Base-by-base conservation (phyloP, 1,140 invertebrate species). In the Heliconius hermathena region DNA sequence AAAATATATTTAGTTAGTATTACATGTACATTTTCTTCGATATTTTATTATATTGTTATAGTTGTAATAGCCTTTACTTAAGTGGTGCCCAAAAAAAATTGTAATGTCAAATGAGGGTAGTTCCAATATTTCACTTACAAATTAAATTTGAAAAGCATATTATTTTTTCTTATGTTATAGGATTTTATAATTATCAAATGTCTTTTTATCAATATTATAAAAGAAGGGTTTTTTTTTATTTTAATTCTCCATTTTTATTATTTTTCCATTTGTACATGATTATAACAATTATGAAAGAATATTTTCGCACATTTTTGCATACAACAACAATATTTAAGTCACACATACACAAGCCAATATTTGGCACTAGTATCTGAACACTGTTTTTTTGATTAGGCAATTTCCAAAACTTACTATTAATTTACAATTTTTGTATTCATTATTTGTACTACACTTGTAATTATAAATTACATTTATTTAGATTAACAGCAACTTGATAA, bases 341-440 rank as follows among this genome's bases (percentile, higher is more conserved):
- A 46, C 57, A 22, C 57, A 60, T 60, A 29, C 60, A 66, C 60
- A 66, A 82, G 89, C 89, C 89, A 90, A 85, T 57, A 6, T 49
- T 90, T 90, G 89, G 89, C 89, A 90, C 89, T 88, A 84, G 76
- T 81, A 73, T 80, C 82, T 89, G 84, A 90, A 90, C 86, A 89
- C 89, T 85, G 84, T 82, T 20, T 29, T 75, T 49, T 33, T 76
- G n/a, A 60, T 29, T 66, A 66, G 54, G 41, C 73, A 73, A 73
- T 49, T 8, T 18, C 22, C 73, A 57, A 54, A 22, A 54, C 29
- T 16, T 66, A 26, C 22, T 29, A 29, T 54, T 33, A 74, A 1
- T 54, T 74, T 52, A 46, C 54, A 22, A n/a, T 57, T 57, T 57
- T 66, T 29, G 1, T 66, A 26, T 66, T 66, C 3, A 66, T 66